phyloP scores from a whole-genome alignment of 2,797 vertebrate species.

The Eulemur coronatus region DNA sequence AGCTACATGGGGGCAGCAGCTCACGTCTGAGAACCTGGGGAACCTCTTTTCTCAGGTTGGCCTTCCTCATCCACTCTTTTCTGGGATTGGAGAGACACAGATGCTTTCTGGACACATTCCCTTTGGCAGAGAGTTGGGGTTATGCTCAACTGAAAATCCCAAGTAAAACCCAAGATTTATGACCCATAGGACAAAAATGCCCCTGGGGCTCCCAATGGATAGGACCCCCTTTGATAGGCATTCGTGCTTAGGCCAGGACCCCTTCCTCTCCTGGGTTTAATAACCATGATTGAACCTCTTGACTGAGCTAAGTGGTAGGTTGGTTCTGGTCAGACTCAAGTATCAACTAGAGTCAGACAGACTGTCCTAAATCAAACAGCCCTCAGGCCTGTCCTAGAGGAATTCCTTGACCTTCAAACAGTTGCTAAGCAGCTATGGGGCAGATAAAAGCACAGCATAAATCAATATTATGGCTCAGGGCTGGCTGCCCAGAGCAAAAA shows the following conservation, averaged over 20 bases:
- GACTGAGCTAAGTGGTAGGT: background rate
- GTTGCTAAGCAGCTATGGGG: background rate
- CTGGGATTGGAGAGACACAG: background rate
- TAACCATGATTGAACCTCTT: background rate
- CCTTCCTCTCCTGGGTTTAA: background rate
- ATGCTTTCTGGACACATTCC: background rate
- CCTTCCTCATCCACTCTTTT: background rate
- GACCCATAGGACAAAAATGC: background rate
- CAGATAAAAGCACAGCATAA: background rate
- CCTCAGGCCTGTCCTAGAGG: background rate
- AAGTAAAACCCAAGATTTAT: constrained; percentile 8
- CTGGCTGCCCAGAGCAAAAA: background rate
- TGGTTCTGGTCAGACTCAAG: background rate
- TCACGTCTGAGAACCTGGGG: background rate
- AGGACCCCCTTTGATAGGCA: background rate
- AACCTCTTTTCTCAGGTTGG: background rate
- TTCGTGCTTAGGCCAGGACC: background rate
- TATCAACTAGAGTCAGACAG: background rate
- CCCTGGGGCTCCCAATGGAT: background rate
- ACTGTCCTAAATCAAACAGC: background rate
- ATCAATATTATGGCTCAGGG: background rate
- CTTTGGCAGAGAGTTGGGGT: background rate
- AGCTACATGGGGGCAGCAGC: too few species aligned
- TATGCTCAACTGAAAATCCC: background rate
- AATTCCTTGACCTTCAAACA: background rate